Base-by-base conservation (phyloP, 2,113 vertebrate genomes). In the Marmota monax region DNA sequence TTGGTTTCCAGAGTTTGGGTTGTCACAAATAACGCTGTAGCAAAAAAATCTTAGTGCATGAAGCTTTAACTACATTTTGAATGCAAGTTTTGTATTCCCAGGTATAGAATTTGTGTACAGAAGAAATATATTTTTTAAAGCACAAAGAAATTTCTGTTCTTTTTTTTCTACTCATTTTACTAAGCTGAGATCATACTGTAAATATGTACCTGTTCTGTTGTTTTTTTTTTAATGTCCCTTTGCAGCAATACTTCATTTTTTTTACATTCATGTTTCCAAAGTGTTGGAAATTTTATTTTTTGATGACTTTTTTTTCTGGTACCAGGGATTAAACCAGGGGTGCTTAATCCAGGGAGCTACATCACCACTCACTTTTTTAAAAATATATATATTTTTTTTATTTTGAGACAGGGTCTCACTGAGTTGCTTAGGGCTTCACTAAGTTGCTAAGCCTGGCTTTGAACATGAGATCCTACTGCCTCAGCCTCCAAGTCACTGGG, bases 111-210 rank as follows among this genome's bases (percentile, higher is more conserved):
- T 93, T 93, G 70, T 74, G 37, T 84, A 42, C 77, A 34, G 82
- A 93, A 42, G 37, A 90, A 96, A 84, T 65, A 83, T 58, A 58
- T 6, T 56, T 90, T 86, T 74, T 48, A n/a, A 95, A 56, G 53
- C 42, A 72, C 37, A 78, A 4, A 83, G 4, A 20, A 63, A 53
- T 77, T 79, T 92, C 17, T 78, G 11, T 70, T 10, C 4, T 2
- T 39, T 83, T 63, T 53, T 29, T 58, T 32, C 34, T 56, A 34
- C 45, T 17, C 5, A 53, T 85, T 74, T 92, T 95, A 69, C 22
- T 16, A 92, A 67, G 58, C 82, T 83, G 4, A 7, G 34, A 77
- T 74, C 32, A 51, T 48, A 9, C 29, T 18, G 14, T 32, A 58
- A 6, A 39, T n/a, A 63, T 27, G 11, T 72, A 89, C 11, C 29